Base-by-base conservation (phyloP, 2,113 vertebrate species). In the Cyrtonyx montezumae region DNA sequence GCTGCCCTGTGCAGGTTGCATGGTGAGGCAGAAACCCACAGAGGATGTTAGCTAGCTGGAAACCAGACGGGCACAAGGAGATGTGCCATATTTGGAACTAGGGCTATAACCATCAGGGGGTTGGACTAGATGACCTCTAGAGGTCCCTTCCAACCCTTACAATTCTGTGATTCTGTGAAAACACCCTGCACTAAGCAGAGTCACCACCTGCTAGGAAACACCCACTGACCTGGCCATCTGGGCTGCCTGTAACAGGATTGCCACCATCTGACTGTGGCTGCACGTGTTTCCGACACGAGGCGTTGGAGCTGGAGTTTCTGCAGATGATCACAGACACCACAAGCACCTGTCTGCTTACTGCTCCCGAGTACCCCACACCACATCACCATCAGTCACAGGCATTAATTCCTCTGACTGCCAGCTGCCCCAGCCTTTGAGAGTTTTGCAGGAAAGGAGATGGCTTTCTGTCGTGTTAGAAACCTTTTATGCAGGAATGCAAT, bases 261-360 rank as follows among this genome's bases (percentile, higher is more conserved):
- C 56, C n/a, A 58, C 37, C 40, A 34, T 45, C 55, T 15, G 53
- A 58, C 86, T 56, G 65, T n/a, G 43, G 23, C 25, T 4, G 5
- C 40, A 26, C 1, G 4, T 13, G 1, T 63, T 74, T 26, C 68
- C 59, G 74, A 34, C 56, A 69, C 25, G 56, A 15, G 1, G 1
- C 3, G 3, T 10, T 0, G 21, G 28, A 20, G 16, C 5, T 69
- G 13, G 28, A 45, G 67, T 18, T 1, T 14, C 56, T 23, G 36
- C 28, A 19, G 42, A 4, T 0, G 2, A 51, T 59, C 58, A 20
- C 58, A 48, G 46, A 30, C 23, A 86, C 20, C 32, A 20, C 55
- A 61, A 45, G 28, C 30, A 84, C 19, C 42, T 46, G 5, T 40
- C 74, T 68, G 46, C 66, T 5, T 6, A 6, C 28, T 16, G 19